Base-by-base conservation (phyloP, 2,888 invertebrate species). In the Netelia melanura region DNA sequence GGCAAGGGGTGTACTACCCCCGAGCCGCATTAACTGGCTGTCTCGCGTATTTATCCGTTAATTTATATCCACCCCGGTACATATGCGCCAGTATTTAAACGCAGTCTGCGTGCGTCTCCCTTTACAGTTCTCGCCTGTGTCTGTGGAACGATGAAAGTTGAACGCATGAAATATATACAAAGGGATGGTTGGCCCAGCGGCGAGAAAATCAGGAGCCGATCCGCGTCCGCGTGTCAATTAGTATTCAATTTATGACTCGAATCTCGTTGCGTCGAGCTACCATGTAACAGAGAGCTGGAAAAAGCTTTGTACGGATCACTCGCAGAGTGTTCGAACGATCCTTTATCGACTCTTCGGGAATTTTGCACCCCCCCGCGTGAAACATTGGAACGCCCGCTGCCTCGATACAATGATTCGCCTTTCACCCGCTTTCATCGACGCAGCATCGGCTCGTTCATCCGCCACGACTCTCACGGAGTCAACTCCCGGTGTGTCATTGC, bases 41-140 rank as follows among this genome's bases (percentile, higher is more conserved):
- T 88, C 89, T 89, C 87, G 89, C 90, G 90, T 92, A 92, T 92
- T 92, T 91, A 92, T 91, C 90, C 89, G 87, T 80, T 88, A 92
- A 92, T 92, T 92, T 92, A 92, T 92, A 90, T 89, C 84, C 71
- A 85, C 80, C 89, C 86, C 86, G 81, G 88, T 91, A 90, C 90
- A 91, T 90, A 91, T 90, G 90, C 88, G 90, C 88, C 86, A 84
- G 78, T 84, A 86, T 90, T 91, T 89, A 89, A 91, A 90, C 89
- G 87, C 87, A 83, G 77, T 56, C 21, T 54, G 64, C 2, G 43
- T 56, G 43, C 10, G 17, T 64, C 38, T 44, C 61, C 44, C 52
- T 64, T 25, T 23, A 17, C 5, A 8, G 43, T 14, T 43, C 38
- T 38, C 38, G 48, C 61, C n/a, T 62, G 67, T 44, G 11, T 56